A percentile compares a stretch with the other conserved stretches of the same genome.
Evolutionary conservation across 1,140 invertebrate species (phyloP).

Genomic region (Brachionus koreanus): DNA sequence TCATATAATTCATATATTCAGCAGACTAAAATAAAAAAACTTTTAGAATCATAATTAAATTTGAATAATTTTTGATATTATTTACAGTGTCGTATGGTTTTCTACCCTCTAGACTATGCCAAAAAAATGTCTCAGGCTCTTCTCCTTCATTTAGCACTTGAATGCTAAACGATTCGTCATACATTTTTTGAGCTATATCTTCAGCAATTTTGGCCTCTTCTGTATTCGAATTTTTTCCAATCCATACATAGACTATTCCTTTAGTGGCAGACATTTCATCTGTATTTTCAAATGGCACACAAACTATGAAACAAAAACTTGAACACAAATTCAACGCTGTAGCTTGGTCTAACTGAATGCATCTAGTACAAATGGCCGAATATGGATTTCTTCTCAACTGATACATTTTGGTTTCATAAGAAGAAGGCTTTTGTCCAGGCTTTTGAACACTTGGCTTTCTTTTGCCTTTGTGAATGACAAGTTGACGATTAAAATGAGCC

Average conservation of each 20-base stretch:
- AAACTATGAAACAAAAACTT: conserved; percentile 52
- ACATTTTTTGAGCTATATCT: conserved; percentile 89
- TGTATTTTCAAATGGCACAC: conserved; percentile 46
- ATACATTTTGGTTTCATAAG: conserved; percentile 78
- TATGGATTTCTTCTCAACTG: conserved; percentile 86
- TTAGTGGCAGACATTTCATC: conserved; percentile 50
- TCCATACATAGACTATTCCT: conserved; percentile 96
- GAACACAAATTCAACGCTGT: conserved; percentile 57
- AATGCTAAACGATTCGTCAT: conserved; percentile 59
- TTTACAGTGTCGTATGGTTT: conserved; percentile 76
- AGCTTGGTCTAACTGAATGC: conserved; percentile 68
- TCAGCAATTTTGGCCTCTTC: conserved; percentile 83
- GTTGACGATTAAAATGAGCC: conserved; percentile 91
- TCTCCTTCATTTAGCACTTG: conserved; percentile 86
- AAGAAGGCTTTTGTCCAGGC: conserved; percentile 60
- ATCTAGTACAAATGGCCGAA: conserved; percentile 82
- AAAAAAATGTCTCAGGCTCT: conserved; percentile 98
- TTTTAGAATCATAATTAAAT: not conserved
- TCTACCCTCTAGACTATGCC: conserved; percentile 86
- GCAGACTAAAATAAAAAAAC: conserved; percentile 62
- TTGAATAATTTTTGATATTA: not conserved
- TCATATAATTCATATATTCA: conserved; percentile 85
- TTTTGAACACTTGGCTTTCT: conserved; percentile 46
- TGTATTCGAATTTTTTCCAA: conserved; percentile 79
- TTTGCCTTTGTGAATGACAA: conserved; percentile 87